Base-by-base conservation (phyloP, 2,888 invertebrate genomes). In the Caenorhabditis afra region DNA sequence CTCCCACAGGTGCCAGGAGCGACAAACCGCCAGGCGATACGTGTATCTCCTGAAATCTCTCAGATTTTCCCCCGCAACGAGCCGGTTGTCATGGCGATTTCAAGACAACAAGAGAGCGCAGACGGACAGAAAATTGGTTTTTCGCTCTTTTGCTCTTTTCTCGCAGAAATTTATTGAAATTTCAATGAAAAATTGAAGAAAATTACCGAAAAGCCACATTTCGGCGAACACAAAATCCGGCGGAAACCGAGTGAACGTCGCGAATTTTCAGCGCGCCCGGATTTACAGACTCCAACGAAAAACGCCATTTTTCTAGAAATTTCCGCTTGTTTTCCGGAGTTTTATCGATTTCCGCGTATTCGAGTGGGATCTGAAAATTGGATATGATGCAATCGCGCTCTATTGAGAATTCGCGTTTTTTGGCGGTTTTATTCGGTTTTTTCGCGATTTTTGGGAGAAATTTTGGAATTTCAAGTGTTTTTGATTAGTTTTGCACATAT, bases 171-270 rank as follows among this genome's bases (percentile, higher is more conserved):
- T 29, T 5, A 29, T 29, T 50, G 23, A 50, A 22, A 3, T 18
- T n/a, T 50, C 18, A 49, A n/a, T 11, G 49, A 11, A n/a, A 16
- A 7, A 8, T 16, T 49, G 10, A n/a, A 49, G 11, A 8, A 20
- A 52, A 59, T 22, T 7, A 86, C 86, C 87, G 62, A 66, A 86
- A 86, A 2, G 81, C 55, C 22, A 85, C 85, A 78, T 83, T 81
- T 52, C 83, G 64, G 11, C 87, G 81, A 14, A 82, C 71, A 62
- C 86, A 87, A 58, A 87, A 87, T 3, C 87, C 87, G 11, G 83
- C 81, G 11, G 86, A 85, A 10, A 87, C 87, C 2, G 64, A 73
- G 49, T 87, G 87, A 39, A 85, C 64, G 52, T 87, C 82, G 11
- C 64, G 67, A 20, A 85, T 73, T 16, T 74, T 44, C 55, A 86